Percentiles rank a stretch among this genome's conserved stretches.
phyloP scores from a whole-genome alignment of 1,140 invertebrate species.

The Gerris buenoi region DNA sequence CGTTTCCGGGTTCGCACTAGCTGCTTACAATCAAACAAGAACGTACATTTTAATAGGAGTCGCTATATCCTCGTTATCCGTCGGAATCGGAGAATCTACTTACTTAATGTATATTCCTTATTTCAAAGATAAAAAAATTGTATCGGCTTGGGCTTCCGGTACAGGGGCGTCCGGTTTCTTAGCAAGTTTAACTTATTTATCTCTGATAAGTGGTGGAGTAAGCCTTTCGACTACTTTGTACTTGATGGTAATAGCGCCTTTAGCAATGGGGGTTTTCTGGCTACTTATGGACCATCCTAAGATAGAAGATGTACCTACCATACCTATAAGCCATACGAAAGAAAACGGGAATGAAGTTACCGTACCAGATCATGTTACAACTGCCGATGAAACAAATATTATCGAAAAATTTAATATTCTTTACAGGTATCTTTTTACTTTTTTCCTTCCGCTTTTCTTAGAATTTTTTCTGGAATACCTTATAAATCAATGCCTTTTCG shows the following conservation, averaged over 20 bases:
- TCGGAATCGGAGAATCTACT: slow-evolving; percentile 71
- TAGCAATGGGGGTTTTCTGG: slow-evolving; percentile 40
- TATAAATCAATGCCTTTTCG: slow-evolving; percentile 77
- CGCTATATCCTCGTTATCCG: slow-evolving; percentile 52
- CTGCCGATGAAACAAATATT: slow-evolving; percentile 24
- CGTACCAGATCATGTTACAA: slow-evolving; percentile 16
- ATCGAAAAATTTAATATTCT: slow-evolving; percentile 41
- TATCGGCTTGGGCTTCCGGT: slow-evolving; percentile 73
- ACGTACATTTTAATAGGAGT: slow-evolving; percentile 54
- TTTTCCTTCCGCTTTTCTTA: slow-evolving; percentile 59
- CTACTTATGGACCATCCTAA: slow-evolving; percentile 7
- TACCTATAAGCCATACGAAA: background rate
- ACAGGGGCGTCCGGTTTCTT: slow-evolving; percentile 70
- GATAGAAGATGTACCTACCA: background rate
- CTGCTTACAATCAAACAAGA: slow-evolving; percentile 40
- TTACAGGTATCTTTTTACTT: slow-evolving; percentile 47
- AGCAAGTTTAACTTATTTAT: slow-evolving; percentile 59
- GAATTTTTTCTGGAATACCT: slow-evolving; percentile 83
- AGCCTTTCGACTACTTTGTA: slow-evolving; percentile 46
- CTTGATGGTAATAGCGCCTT: slow-evolving; percentile 57
- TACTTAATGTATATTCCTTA: slow-evolving; percentile 52
- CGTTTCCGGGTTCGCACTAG: slow-evolving; percentile 46
- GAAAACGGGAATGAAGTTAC: background rate
- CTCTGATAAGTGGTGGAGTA: slow-evolving; percentile 41
- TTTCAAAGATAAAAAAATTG: slow-evolving; percentile 52